Evolutionary conservation across 2,888 invertebrate species (phyloP).

Genomic region (Pomacea canaliculata): DNA sequence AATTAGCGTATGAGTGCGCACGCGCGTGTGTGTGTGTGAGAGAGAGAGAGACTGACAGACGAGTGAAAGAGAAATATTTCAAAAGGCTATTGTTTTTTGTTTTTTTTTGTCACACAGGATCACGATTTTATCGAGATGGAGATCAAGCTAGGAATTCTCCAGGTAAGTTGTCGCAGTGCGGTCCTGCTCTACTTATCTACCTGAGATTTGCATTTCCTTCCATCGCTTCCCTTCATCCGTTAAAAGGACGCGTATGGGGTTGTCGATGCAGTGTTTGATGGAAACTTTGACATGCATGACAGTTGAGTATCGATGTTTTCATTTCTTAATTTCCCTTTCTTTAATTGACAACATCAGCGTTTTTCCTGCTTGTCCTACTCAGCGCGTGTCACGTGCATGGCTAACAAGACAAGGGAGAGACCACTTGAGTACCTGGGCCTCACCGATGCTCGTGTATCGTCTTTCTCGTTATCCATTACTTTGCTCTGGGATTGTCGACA

Average conservation of each 20-base stretch:
- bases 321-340: background rate
- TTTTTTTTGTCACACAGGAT: slow-evolving; percentile 74
- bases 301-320: background rate
- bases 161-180: slow-evolving; percentile 76
- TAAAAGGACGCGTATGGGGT: too few relatives aligned
- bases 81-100: too few relatives aligned
- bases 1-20: too few relatives aligned
- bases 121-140: slow-evolving; percentile 92
- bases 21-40: too few relatives aligned
- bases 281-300: background rate
- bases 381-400: background rate
- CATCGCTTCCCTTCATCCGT: background rate
- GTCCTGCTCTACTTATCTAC: background rate
- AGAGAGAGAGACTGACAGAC: too few relatives aligned
- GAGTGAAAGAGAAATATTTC: too few relatives aligned
- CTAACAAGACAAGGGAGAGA: too few relatives aligned
- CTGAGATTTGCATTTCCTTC: background rate
- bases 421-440: too few relatives aligned
- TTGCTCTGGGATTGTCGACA: too few relatives aligned
- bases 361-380: background rate
- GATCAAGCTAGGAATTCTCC: slow-evolving; percentile 91
- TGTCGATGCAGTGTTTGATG: too few relatives aligned
- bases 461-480: too few relatives aligned
- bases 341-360: slow-evolving; percentile 1
- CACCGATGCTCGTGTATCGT: too few relatives aligned